Evolutionary conservation across 2,797 vertebrate species (phyloP).

Genomic region (Rhadinocentrus ornatus): DNA sequence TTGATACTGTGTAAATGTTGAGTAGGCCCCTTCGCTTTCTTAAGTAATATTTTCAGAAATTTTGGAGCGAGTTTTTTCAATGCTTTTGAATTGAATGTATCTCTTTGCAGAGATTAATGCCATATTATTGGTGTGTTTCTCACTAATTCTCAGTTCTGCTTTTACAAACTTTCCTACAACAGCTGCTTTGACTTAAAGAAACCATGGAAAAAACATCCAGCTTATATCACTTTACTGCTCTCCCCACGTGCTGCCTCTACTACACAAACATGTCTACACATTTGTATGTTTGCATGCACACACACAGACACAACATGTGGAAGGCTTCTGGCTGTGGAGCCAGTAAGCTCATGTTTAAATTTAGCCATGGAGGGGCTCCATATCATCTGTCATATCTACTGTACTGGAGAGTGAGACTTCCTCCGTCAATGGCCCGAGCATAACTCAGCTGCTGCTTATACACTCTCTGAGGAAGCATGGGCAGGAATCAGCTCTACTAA

Average conservation of each 20-base stretch:
- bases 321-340: constrained; percentile 51
- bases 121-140: constrained; percentile 5
- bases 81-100: background rate
- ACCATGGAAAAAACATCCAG: constrained; percentile 42
- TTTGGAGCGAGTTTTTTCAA: background rate
- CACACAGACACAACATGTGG: constrained; percentile 26
- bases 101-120: background rate
- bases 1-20: constrained; percentile 34
- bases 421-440: constrained; percentile 70
- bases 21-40: background rate
- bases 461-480: constrained; percentile 46
- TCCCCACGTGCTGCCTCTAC: constrained; percentile 56
- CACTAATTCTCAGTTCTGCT: constrained; percentile 21
- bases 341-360: constrained; percentile 75
- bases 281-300: constrained; percentile 21
- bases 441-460: constrained; percentile 74
- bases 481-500: constrained; percentile 32
- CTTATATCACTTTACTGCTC: constrained; percentile 57
- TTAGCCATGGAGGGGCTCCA: constrained; percentile 74
- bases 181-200: constrained; percentile 64
- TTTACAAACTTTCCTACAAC: constrained; percentile 48
- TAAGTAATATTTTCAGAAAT: background rate
- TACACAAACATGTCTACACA: constrained; percentile 51
- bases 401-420: constrained; percentile 75
- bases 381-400: constrained; percentile 81